Evolutionary conservation across 2,888 invertebrate species (phyloP).

Genomic region (Melanargia galathea): DNA sequence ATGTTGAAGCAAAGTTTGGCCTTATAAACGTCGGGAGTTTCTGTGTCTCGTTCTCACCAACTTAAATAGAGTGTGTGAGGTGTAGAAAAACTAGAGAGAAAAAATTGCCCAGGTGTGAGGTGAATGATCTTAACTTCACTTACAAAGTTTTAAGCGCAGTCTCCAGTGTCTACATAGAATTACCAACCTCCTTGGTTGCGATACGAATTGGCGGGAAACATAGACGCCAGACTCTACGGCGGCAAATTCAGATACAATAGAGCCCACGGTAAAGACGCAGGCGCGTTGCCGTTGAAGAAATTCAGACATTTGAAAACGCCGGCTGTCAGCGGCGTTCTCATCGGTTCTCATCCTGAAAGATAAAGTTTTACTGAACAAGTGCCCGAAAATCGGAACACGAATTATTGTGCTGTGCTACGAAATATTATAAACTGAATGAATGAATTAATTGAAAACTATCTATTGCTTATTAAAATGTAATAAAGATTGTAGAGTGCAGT

Average conservation of each 20-base stretch:
- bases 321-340: constrained; percentile 48
- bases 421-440: background rate
- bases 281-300: constrained; percentile 47
- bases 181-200: constrained; percentile 16
- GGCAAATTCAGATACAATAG: constrained; percentile 38
- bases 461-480: constrained; percentile 17
- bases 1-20: no score
- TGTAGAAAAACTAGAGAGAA: no score
- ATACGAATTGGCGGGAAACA: constrained; percentile 38
- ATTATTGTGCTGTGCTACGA: background rate
- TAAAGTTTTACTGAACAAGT: constrained; percentile 47
- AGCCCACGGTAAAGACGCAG: constrained; percentile 46
- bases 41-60: no score
- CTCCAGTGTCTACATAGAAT: no score
- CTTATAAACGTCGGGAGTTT: no score
- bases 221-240: constrained; percentile 21
- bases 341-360: constrained; percentile 42
- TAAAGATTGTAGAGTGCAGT: constrained; percentile 19
- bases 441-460: background rate
- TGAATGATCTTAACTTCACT: no score
- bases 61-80: no score
- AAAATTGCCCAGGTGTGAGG: no score
- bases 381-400: constrained; percentile 30
- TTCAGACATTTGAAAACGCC: constrained; percentile 56
- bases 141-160: no score